These are phyloP conservation scores for Hucho hucho DNA, from an alignment of 2,113 vertebrate species.

Conservation along the genomic window DNA sequence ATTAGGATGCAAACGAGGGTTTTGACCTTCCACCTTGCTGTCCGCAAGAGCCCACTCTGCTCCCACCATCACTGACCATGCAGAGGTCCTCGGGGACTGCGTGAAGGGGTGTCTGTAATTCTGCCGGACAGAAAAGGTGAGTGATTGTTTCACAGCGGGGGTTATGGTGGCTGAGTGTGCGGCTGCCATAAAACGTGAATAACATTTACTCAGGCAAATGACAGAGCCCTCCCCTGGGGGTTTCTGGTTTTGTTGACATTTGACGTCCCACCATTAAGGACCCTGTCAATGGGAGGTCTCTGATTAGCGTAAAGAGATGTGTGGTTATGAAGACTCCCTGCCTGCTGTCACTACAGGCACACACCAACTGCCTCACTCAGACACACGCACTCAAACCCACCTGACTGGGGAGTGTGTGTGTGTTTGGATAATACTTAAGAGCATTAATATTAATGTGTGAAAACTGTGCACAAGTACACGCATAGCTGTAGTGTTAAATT, in stretches of 20 bases:
- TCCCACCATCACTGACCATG: neutral
- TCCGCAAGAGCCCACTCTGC: slow-evolving; percentile 12
- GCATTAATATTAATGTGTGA: neutral
- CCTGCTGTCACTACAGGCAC: slow-evolving; percentile 42
- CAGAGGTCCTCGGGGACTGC: slow-evolving; percentile 17
- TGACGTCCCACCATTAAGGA: slow-evolving; percentile 17
- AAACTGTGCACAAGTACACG: neutral
- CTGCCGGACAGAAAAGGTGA: slow-evolving; percentile 34
- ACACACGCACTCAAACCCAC: slow-evolving; percentile 18
- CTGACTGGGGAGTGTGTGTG: neutral
- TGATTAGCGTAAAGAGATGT: slow-evolving; percentile 13
- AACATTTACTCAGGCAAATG: slow-evolving; percentile 33
- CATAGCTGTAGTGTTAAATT: neutral
- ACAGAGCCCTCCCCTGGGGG: slow-evolving; percentile 21
- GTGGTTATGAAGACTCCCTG: slow-evolving; percentile 18
- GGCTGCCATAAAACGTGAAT: slow-evolving; percentile 21
- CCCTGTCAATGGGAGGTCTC: slow-evolving; percentile 10
- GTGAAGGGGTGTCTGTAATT: neutral
- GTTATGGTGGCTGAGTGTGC: neutral
- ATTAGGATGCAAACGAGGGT: slow-evolving; percentile 49
- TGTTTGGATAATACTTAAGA: neutral
- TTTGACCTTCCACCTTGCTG: slow-evolving; percentile 42
- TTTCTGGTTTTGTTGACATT: slow-evolving; percentile 21
- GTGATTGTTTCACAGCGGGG: slow-evolving; percentile 19
- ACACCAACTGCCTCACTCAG: slow-evolving; percentile 40